Evolutionary conservation across 2,797 vertebrate species (phyloP).

Genomic region (Notolabrus celidotus): DNA sequence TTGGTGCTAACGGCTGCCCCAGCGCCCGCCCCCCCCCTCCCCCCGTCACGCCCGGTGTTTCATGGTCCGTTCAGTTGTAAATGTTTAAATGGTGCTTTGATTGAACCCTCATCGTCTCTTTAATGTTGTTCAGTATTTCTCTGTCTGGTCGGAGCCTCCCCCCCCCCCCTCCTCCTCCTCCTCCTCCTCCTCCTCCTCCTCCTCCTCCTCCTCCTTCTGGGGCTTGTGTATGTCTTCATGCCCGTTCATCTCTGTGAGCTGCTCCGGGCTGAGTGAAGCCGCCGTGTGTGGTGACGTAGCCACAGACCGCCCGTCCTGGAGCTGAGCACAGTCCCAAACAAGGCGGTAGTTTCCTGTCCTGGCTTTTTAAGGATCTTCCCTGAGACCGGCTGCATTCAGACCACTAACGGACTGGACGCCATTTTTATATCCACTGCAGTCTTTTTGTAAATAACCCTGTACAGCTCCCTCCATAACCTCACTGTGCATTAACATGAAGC

Average conservation of each 20-base stretch:
- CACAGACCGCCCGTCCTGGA: constrained; percentile 15
- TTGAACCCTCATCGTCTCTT: constrained; percentile 83
- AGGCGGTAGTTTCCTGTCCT: constrained; percentile 40
- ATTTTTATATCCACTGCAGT: constrained; percentile 55
- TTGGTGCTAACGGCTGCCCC: constrained; percentile 74
- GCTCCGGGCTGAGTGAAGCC: constrained; percentile 59
- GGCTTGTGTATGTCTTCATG: constrained; percentile 45
- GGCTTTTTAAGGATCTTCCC: constrained; percentile 49
- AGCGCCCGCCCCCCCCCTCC: constrained; percentile 19
- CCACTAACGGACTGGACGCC: constrained; percentile 60
- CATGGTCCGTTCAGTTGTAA: constrained; percentile 48
- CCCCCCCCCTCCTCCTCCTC: background rate
- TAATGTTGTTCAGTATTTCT: constrained; percentile 81
- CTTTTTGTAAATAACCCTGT: constrained; percentile 75
- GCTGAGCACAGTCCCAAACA: constrained; percentile 26
- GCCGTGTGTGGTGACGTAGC: constrained; percentile 9
- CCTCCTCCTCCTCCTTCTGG: constrained; percentile 2
- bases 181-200: background rate
- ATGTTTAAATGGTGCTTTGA: constrained; percentile 73
- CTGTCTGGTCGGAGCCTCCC: constrained; percentile 28
- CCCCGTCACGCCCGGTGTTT: constrained; percentile 52
- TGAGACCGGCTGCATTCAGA: constrained; percentile 42
- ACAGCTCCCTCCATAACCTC: constrained; percentile 54
- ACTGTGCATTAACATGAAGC: constrained; percentile 64
- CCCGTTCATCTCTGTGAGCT: constrained; percentile 61